A percentile compares a stretch with the other conserved stretches of the same genome.
These are phyloP conservation scores for Coptotermes formosanus DNA, from an alignment of 1,140 invertebrate species.

Conservation along the genomic window DNA sequence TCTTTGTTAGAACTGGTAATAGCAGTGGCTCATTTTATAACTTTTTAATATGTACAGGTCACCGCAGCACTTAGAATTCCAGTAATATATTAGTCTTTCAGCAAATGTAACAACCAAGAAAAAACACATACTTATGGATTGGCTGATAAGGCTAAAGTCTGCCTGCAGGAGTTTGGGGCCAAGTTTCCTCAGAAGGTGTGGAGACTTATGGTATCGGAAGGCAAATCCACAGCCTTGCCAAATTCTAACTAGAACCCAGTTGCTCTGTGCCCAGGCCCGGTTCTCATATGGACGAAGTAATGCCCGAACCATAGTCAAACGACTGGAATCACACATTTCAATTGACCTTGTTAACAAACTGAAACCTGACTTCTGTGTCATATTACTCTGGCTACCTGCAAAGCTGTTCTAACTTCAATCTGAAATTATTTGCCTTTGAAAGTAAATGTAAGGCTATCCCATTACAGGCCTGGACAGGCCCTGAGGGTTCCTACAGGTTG, in stretches of 20 bases:
- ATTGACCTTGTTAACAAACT: conserved; percentile 30
- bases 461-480: too few species aligned
- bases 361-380: neutral
- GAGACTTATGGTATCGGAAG: conserved; percentile 68
- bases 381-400: too few species aligned
- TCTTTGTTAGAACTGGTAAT: too few species aligned
- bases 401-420: too few species aligned
- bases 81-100: too few species aligned
- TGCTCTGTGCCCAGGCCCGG: conserved; percentile 81
- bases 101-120: neutral
- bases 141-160: conserved; percentile 46
- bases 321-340: conserved; percentile 45
- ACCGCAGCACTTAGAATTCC: too few species aligned
- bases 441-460: too few species aligned
- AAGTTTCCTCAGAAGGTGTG: conserved; percentile 55
- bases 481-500: too few species aligned
- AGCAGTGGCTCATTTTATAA: too few species aligned
- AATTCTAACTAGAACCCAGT: conserved; percentile 80
- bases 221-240: conserved; percentile 84
- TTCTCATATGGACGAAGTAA: conserved; percentile 78
- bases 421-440: too few species aligned
- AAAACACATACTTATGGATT: conserved; percentile 49
- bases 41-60: too few species aligned
- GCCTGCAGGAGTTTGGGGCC: conserved; percentile 49
- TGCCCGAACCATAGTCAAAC: conserved; percentile 61